A percentile compares a stretch with the other conserved stretches of the same genome.
phyloP scores from a whole-genome alignment of 2,888 invertebrate genomes.

The Barypeithes pellucidus region DNA sequence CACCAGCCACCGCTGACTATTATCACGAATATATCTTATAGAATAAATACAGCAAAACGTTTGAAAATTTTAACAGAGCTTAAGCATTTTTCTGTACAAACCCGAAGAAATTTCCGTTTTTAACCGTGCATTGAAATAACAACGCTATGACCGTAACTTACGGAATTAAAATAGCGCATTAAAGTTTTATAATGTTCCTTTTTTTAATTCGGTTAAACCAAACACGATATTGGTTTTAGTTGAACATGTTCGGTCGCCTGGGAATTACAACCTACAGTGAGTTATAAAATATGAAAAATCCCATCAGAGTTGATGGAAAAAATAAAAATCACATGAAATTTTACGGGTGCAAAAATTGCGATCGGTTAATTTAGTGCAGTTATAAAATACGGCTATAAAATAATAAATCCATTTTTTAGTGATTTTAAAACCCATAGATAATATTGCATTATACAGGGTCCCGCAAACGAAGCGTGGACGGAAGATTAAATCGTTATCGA shows the following conservation, averaged over 20 bases:
- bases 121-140: not conserved
- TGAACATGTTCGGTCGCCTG: not conserved
- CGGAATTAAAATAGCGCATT: slow-evolving; percentile 4
- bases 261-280: slow-evolving; percentile 15
- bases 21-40: too few relatives aligned
- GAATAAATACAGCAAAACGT: too few relatives aligned
- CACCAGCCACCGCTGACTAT: too few relatives aligned
- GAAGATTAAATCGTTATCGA: too few relatives aligned
- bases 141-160: not conserved
- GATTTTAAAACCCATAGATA: not conserved
- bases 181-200: slow-evolving; percentile 3
- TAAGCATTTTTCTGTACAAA: too few relatives aligned
- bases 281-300: slow-evolving; percentile 30
- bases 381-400: slow-evolving; percentile 10
- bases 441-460: too few relatives aligned
- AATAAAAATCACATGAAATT: slow-evolving; percentile 24
- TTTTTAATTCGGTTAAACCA: slow-evolving; percentile 7
- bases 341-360: slow-evolving; percentile 7
- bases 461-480: too few relatives aligned
- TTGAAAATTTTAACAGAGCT: too few relatives aligned
- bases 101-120: too few relatives aligned
- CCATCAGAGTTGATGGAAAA: slow-evolving; percentile 24
- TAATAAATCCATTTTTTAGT: slow-evolving; percentile 5
- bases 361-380: slow-evolving; percentile 13
- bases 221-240: slow-evolving; percentile 24